Base-by-base conservation (phyloP, 1,140 invertebrate species). In the Ceratitis capitata region DNA sequence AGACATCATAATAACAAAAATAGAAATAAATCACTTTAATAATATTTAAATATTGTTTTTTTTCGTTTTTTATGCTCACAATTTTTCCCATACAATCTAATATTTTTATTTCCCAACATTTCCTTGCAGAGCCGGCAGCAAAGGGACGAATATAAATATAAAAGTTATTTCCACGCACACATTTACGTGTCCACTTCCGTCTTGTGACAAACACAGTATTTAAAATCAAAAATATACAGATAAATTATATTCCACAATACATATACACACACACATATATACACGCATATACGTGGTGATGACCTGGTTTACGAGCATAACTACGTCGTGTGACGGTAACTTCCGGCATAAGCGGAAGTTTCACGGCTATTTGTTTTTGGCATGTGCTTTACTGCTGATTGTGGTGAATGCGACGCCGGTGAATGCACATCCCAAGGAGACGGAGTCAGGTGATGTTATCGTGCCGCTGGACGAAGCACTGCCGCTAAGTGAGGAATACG, bases 271-370 rank as follows among this genome's bases (percentile, higher is more conserved):
- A 56, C 56, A 42, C 51, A 9, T 83, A 42, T 12, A 64, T 29
- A 32, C 19, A 29, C 64, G 32, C 16, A n/a, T 14, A 78, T 39
- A 78, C n/a, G n/a, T n/a, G n/a, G n/a, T 26, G 39, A 78, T 78
- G 69, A 47, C 69, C 69, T 78, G 69, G 69, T 78, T 78, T 78
- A 78, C 19, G n/a, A 23, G 69, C 39, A n/a, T 45, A 78, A 45
- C 39, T 45, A n/a, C 39, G 35, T 78, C 69, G 69, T 78, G 23
- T 78, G 69, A 39, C 69, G 56, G 74, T 26, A 29, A 85, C 58
- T 82, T 85, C 85, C 85, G 85, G 74, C 58, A 42, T 82, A 85
- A 74, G 16, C 42, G 85, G 85, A 85, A 83, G 82, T 85, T 82
- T 83, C 49, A 85, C 85, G 78, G 85, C 58, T 82, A 58, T 85